phyloP scores from a whole-genome alignment of 2,888 invertebrate species.

The Drosophila incognita region DNA sequence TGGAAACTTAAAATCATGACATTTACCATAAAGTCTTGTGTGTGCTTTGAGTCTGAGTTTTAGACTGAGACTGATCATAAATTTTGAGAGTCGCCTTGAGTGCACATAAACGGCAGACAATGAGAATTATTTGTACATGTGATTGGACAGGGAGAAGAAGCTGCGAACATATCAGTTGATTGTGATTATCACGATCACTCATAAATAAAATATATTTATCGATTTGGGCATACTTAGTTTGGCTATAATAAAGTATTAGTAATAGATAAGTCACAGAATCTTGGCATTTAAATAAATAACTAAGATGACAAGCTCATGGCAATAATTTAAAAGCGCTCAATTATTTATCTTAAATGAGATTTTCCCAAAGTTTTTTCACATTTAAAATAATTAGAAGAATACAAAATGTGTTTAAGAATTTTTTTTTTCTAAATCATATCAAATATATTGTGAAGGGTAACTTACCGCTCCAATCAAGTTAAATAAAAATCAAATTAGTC shows the following conservation, averaged over 20 bases:
- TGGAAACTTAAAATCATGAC: conserved; percentile 74
- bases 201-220: conserved; percentile 42
- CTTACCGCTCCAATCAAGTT: conserved; percentile 1
- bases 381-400: not conserved
- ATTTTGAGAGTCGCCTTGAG: conserved; percentile 53
- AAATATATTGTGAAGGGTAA: not conserved
- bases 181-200: conserved; percentile 51
- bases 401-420: not conserved
- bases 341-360: not conserved
- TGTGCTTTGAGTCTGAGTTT: conserved; percentile 20
- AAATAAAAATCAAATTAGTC: conserved; percentile 21
- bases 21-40: conserved; percentile 57
- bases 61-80: conserved; percentile 46
- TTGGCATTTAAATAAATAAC: conserved; percentile 1
- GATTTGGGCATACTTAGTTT: conserved; percentile 18
- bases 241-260: not conserved
- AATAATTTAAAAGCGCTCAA: not conserved
- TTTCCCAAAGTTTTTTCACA: not conserved
- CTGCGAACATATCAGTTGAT: conserved; percentile 36
- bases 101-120: conserved; percentile 56
- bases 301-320: not conserved
- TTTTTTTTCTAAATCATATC: not conserved
- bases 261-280: not conserved
- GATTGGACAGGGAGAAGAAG: conserved; percentile 39
- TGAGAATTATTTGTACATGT: conserved; percentile 44